phyloP scores from a whole-genome alignment of 2,888 invertebrate genomes.

The Philopedon plagiatum region DNA sequence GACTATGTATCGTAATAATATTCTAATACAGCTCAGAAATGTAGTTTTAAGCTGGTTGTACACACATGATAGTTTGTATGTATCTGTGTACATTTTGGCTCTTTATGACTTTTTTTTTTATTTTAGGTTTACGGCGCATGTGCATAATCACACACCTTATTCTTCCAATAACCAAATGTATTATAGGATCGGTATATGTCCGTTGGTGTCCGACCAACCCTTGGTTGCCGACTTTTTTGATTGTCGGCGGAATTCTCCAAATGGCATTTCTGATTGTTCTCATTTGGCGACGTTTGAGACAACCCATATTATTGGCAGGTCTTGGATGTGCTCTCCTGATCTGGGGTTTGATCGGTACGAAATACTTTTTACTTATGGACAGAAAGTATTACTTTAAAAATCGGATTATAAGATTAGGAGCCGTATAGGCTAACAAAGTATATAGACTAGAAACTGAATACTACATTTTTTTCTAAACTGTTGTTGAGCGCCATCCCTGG shows the following conservation, averaged over 20 bases:
- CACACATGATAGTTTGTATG: no score
- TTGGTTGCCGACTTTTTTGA: slow-evolving; percentile 44
- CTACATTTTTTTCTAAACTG: no score
- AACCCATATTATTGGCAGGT: slow-evolving; percentile 13
- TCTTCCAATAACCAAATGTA: slow-evolving; percentile 39
- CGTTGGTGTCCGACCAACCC: slow-evolving; percentile 39
- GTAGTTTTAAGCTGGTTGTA: no score
- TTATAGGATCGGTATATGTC: slow-evolving; percentile 31
- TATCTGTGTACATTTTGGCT: no score
- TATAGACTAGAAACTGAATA: no score
- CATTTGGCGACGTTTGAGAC: slow-evolving; percentile 24
- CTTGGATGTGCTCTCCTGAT: slow-evolving; percentile 29
- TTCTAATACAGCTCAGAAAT: no score
- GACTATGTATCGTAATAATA: no score
- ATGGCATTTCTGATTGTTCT: slow-evolving; percentile 42
- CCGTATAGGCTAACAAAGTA: no score
- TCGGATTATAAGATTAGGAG: neutral
- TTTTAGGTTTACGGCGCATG: slow-evolving; percentile 43
- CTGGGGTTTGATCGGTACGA: slow-evolving; percentile 45
- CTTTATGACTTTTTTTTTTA: neutral
- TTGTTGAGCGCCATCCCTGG: no score
- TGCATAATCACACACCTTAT: slow-evolving; percentile 33
- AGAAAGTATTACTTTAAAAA: no score
- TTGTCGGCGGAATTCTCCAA: slow-evolving; percentile 44
- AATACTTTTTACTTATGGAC: neutral